A percentile compares a stretch with the other conserved stretches of the same genome.
These are phyloP conservation scores for Drosophila kuntzei DNA, from an alignment of 2,888 invertebrate species.

Conservation along the genomic window DNA sequence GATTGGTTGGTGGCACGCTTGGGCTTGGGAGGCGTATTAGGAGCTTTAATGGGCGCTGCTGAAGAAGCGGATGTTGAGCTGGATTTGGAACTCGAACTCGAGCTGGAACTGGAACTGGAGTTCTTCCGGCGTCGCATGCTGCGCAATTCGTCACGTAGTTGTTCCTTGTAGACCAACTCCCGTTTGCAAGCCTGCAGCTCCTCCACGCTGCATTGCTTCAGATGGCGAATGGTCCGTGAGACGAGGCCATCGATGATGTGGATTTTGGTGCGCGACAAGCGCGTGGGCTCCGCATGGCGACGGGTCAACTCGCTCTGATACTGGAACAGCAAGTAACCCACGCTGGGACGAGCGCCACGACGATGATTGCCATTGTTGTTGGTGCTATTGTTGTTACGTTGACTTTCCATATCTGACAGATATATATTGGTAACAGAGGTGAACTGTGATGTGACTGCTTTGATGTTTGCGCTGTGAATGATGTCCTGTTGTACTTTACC, in stretches of 20 bases:
- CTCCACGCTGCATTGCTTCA: slow-evolving; percentile 67
- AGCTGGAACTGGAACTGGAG: background rate
- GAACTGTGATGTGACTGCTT: slow-evolving; percentile 40
- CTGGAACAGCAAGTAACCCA: slow-evolving; percentile 71
- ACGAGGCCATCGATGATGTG: slow-evolving; percentile 73
- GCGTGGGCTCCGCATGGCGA: slow-evolving; percentile 58
- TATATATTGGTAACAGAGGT: background rate
- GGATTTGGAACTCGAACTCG: background rate
- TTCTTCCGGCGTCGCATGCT: slow-evolving; percentile 47
- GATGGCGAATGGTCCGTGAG: slow-evolving; percentile 63
- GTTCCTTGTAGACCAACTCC: slow-evolving; percentile 70
- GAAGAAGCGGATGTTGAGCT: background rate
- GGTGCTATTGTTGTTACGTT: slow-evolving; percentile 35
- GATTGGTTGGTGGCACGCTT: background rate
- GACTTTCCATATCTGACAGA: slow-evolving; percentile 40
- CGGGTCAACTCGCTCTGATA: slow-evolving; percentile 74
- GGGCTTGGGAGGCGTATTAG: slow-evolving; percentile 69
- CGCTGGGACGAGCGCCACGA: slow-evolving; percentile 60
- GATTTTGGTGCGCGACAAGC: slow-evolving; percentile 70
- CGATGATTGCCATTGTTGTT: slow-evolving; percentile 34
- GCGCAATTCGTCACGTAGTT: slow-evolving; percentile 63
- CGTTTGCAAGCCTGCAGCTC: slow-evolving; percentile 74
- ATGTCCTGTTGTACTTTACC: slow-evolving; percentile 62
- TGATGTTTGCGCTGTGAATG: slow-evolving; percentile 64
- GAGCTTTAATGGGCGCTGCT: slow-evolving; percentile 28